Evolutionary conservation across 2,797 vertebrate genomes (phyloP), one percentile per base, ranked within the genome.

Genomic region (Hoplostethus atlanticus): DNA sequence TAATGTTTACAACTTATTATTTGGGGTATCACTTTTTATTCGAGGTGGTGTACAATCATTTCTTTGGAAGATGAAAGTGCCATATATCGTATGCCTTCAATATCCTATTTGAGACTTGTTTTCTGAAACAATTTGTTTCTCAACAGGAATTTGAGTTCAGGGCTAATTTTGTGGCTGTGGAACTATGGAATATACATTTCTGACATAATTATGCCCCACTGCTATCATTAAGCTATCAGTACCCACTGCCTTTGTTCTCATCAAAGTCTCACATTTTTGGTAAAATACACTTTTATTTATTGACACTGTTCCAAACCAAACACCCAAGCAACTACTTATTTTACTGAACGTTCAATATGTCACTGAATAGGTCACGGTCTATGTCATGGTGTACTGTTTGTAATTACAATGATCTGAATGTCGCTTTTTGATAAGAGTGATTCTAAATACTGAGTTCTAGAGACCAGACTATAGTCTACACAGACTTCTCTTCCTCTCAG

Each of bases 1-100:
- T 63, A 65, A 75, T 40, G 73, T 91, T 85, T 91, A 84, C 73
- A 76, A 67, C 68, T 62, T 21, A 62, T 66, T 55, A 42, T 65
- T 70, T 52, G 38, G 34, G 68, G 69, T 57, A 10, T 52, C 64
- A 76, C 48, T 61, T 38, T 47, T 54, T 76, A 47, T 10, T 13
- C 81, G 83, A 38, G 8, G 12, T 67, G 56, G n/a, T 63, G 25
- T 30, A 47, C 21, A 36, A 46, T 62, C 42, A 60, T 50, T 50
- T 52, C n/a, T 61, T 17, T 30, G 66, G 64, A 11, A 11, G 50
- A 47, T 10, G 31, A 52, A 42, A 60, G 64, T 47, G 42, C 46
- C 57, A 60, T 69, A 8, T 50, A 8, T 67, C n/a, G 53, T 16
- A 28, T 51, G 17, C n/a, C 21, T 30, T 53, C 4, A 69, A 58